Conservation (phyloP, 1,140 invertebrate genomes). For the Heliconius melpomene region DNA sequence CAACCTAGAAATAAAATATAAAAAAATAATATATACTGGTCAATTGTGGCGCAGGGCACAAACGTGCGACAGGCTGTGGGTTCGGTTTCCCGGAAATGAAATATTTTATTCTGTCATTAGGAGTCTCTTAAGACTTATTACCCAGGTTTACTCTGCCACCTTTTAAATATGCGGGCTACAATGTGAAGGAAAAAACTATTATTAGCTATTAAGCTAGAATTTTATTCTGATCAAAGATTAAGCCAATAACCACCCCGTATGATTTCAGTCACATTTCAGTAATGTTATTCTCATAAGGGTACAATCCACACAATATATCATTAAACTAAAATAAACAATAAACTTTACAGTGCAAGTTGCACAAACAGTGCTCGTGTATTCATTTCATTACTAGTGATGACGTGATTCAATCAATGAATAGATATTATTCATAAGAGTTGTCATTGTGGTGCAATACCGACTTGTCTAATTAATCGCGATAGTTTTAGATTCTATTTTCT, state of each 20-base stretch:
- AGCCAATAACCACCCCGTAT: not conserved
- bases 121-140: too few relatives aligned
- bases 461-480: not conserved
- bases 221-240: too few relatives aligned
- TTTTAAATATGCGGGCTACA: too few relatives aligned
- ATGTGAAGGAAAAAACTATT: too few relatives aligned
- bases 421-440: not conserved
- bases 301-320: not conserved
- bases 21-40: too few relatives aligned
- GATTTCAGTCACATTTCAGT: not conserved
- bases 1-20: too few relatives aligned
- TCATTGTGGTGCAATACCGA: not conserved
- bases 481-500: not conserved
- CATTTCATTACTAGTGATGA: not conserved
- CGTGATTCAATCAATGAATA: not conserved
- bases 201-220: too few relatives aligned
- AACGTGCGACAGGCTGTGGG: too few relatives aligned
- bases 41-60: too few relatives aligned
- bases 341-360: not conserved
- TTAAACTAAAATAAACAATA: not conserved
- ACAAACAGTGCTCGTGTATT: not conserved
- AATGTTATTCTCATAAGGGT: not conserved
- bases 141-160: too few relatives aligned
- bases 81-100: too few relatives aligned
- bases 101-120: too few relatives aligned